Percentiles rank a stretch among this genome's conserved stretches.
Conservation (phyloP, 2,113 vertebrate species). For the Puffinus mauretanicus region DNA sequence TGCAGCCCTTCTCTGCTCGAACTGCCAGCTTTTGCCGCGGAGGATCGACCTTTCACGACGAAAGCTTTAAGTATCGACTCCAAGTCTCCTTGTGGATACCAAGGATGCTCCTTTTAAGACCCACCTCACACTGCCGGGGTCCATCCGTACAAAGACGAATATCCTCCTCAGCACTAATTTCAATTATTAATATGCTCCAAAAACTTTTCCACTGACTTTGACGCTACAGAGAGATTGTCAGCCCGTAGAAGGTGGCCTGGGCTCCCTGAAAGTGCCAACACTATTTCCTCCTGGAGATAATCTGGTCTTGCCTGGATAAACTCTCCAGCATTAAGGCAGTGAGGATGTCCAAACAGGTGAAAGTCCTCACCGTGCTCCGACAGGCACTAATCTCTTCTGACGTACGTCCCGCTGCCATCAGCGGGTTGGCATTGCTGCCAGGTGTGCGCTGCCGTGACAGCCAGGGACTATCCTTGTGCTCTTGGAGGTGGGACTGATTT, state of each 20-base stretch:
- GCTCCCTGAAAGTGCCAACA: neutral
- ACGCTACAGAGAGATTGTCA: neutral
- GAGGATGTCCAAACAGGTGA: neutral
- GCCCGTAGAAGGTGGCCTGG: neutral
- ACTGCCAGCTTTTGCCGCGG: neutral
- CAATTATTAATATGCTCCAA: neutral
- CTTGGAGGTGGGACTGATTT: neutral
- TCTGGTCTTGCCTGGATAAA: neutral
- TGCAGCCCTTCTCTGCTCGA: neutral
- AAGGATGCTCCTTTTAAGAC: neutral
- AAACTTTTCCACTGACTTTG: neutral
- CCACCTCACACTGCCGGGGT: neutral
- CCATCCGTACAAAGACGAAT: neutral
- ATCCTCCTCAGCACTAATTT: neutral
- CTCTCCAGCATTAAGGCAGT: neutral
- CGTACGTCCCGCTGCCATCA: accelerated
- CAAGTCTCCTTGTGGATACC: neutral
- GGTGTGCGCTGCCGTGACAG: neutral
- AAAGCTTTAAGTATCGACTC: neutral
- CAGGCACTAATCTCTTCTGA: neutral
- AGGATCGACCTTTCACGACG: neutral
- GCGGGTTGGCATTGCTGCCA: neutral
- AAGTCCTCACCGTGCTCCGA: neutral
- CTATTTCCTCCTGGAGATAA: neutral
- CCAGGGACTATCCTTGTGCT: neutral